Percentiles rank a stretch among this genome's conserved stretches.
phyloP scores from a whole-genome alignment of 1,140 invertebrate species.

The Cotesia glomerata region DNA sequence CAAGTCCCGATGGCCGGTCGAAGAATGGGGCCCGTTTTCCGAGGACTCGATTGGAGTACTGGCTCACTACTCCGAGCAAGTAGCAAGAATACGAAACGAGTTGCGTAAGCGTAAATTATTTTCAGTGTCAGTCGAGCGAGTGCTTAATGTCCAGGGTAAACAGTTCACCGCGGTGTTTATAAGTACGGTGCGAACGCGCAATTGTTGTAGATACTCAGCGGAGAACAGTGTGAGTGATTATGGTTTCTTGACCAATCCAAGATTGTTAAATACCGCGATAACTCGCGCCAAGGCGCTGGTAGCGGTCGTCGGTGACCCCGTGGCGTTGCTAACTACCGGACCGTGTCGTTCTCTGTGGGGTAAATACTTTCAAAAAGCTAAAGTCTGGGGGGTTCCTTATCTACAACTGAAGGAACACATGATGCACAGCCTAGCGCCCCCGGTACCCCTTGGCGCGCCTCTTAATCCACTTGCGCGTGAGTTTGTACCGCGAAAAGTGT shows the following conservation, averaged over 20 bases:
- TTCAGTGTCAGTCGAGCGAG: slow-evolving; percentile 83
- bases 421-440: slow-evolving; percentile 68
- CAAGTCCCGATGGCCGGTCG: slow-evolving; percentile 73
- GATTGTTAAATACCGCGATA: slow-evolving; percentile 85
- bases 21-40: slow-evolving; percentile 74
- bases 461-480: slow-evolving; percentile 85
- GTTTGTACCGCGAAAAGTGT: slow-evolving; percentile 73
- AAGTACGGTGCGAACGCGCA: slow-evolving; percentile 82
- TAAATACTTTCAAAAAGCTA: slow-evolving; percentile 78
- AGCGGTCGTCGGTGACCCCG: slow-evolving; percentile 86
- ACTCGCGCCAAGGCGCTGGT: slow-evolving; percentile 87
- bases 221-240: slow-evolving; percentile 74
- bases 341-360: slow-evolving; percentile 87
- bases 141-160: slow-evolving; percentile 89
- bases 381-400: slow-evolving; percentile 78
- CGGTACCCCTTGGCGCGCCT: slow-evolving; percentile 75
- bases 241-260: slow-evolving; percentile 85
- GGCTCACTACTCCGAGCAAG: slow-evolving; percentile 86
- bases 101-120: slow-evolving; percentile 75
- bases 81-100: slow-evolving; percentile 79
- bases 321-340: slow-evolving; percentile 83
- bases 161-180: slow-evolving; percentile 87
- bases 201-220: slow-evolving; percentile 66
- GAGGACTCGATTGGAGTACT: slow-evolving; percentile 84
- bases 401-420: slow-evolving; percentile 69